Conservation (phyloP, 2,797 vertebrate genomes). For the Chloroceryle amazona region DNA sequence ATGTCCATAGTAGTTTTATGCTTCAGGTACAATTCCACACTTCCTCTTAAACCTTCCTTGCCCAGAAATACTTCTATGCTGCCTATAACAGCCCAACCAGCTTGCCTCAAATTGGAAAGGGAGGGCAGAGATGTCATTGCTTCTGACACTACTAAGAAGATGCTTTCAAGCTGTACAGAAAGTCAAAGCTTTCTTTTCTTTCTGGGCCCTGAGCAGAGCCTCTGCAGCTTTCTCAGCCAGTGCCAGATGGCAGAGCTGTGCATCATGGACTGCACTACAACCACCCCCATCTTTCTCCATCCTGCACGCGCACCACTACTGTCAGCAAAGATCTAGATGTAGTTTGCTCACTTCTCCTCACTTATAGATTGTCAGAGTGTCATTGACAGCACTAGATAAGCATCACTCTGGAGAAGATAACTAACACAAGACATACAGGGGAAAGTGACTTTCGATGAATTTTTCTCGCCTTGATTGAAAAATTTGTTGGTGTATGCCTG, state of each 20-base stretch:
- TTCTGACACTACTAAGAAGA: not conserved
- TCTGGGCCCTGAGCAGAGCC: not conserved
- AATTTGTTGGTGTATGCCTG: not conserved
- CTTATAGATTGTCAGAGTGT: not conserved
- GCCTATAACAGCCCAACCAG: not conserved
- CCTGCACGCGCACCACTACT: not conserved
- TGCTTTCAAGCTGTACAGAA: not conserved
- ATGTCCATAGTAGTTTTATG: not conserved
- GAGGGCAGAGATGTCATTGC: not conserved
- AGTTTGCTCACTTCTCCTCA: not conserved
- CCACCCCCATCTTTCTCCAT: not conserved
- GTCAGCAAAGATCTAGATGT: not conserved
- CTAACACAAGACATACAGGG: not conserved
- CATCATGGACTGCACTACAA: not conserved
- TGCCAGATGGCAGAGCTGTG: not conserved
- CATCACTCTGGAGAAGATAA: not conserved
- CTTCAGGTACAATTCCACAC: not conserved
- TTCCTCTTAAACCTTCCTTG: not conserved
- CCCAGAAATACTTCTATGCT: not conserved
- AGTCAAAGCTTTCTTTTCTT: not conserved
- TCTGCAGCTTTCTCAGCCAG: not conserved
- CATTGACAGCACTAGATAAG: not conserved
- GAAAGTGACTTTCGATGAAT: not conserved
- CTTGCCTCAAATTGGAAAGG: not conserved
- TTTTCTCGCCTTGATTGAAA: not conserved